These are phyloP conservation scores for Trimorus sp. DNA, from an alignment of 2,888 invertebrate genomes.

Conservation along the genomic window DNA sequence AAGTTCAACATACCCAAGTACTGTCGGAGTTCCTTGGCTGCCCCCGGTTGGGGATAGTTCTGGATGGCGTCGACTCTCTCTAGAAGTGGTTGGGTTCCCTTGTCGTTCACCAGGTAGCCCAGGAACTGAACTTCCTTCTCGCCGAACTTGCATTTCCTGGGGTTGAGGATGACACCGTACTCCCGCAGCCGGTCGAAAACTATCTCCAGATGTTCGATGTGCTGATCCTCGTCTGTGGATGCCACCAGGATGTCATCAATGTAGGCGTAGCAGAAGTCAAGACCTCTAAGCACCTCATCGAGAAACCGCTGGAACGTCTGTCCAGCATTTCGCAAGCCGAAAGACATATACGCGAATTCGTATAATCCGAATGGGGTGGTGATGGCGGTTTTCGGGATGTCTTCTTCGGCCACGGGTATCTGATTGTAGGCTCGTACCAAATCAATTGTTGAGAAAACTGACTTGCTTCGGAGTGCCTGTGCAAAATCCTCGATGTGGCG, in stretches of 20 bases:
- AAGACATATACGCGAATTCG: slow-evolving; percentile 71
- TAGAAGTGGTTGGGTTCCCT: not conserved
- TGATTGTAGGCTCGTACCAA: slow-evolving; percentile 67
- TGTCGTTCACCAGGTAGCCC: not conserved
- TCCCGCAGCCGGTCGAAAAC: not conserved
- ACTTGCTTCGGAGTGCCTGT: not conserved
- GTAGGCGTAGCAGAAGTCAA: slow-evolving; percentile 60
- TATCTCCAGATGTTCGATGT: slow-evolving; percentile 21
- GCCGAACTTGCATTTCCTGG: not conserved
- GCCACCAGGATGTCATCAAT: slow-evolving; percentile 65
- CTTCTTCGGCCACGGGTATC: slow-evolving; percentile 64
- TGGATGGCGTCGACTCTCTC: not conserved
- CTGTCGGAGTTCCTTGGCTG: not conserved
- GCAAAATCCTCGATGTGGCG: not conserved
- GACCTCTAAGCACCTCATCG: slow-evolving; percentile 62
- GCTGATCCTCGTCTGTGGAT: slow-evolving; percentile 53
- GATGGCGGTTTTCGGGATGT: slow-evolving; percentile 55
- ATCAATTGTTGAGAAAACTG: slow-evolving; percentile 32
- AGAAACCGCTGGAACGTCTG: slow-evolving; percentile 70
- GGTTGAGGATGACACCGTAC: not conserved
- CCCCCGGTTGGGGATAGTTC: not conserved
- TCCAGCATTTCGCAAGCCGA: slow-evolving; percentile 72
- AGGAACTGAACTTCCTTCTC: not conserved
- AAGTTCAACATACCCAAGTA: slow-evolving; percentile 17
- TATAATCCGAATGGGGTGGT: slow-evolving; percentile 74